Evolutionary conservation across 2,888 invertebrate genomes (phyloP).

Genomic region (Cheilosia vernalis): DNA sequence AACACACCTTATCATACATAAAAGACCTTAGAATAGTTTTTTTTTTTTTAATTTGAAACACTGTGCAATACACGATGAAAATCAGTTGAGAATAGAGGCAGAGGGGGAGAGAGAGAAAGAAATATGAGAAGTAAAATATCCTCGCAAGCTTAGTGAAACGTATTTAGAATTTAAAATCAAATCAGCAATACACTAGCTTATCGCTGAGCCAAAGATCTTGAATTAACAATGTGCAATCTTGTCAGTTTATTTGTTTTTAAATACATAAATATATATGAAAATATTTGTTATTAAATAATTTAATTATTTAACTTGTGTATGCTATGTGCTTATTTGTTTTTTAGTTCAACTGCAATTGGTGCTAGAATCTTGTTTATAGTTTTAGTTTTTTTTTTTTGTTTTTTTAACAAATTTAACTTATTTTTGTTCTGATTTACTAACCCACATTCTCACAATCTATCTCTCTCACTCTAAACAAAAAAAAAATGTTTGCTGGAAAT

Average conservation of each 20-base stretch:
- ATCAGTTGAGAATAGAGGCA: constrained; percentile 18
- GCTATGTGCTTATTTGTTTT: constrained; percentile 54
- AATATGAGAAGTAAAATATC: constrained; percentile 22
- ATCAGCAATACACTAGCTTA: constrained; percentile 44
- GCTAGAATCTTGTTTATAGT: constrained; percentile 66
- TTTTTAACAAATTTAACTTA: constrained; percentile 37
- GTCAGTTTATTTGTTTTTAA: constrained; percentile 57
- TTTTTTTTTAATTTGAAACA: constrained; percentile 24
- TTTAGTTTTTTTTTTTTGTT: constrained; percentile 51
- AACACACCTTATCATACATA: constrained; percentile 31
- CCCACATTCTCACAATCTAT: constrained; percentile 64
- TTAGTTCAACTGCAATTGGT: constrained; percentile 70
- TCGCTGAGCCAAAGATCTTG: constrained; percentile 71
- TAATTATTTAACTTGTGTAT: constrained; percentile 75
- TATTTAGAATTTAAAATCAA: constrained; percentile 28
- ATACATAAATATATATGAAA: constrained; percentile 20
- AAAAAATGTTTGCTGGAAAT: constrained; percentile 43
- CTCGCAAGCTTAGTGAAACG: constrained; percentile 53
- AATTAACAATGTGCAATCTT: constrained; percentile 71
- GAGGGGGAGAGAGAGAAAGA: constrained; percentile 33
- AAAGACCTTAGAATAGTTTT: constrained; percentile 56
- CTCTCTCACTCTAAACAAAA: constrained; percentile 41
- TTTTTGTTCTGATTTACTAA: constrained; percentile 46
- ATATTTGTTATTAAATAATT: constrained; percentile 73
- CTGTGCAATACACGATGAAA: constrained; percentile 56